phyloP scores from a whole-genome alignment of 2,113 vertebrate genomes.

The Charadrius vociferus region DNA sequence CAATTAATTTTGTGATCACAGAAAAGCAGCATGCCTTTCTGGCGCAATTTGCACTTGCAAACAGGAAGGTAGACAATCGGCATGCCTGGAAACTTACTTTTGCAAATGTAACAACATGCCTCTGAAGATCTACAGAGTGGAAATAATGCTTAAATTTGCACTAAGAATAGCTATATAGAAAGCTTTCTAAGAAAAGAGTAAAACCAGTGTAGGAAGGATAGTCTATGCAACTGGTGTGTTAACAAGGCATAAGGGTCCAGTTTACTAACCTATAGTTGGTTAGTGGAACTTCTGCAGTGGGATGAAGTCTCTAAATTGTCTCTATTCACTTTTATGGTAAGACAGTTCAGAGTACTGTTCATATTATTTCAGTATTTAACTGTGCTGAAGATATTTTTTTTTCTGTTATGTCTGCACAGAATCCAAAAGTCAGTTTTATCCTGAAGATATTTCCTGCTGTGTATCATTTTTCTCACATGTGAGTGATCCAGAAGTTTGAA shows the following conservation, averaged over 20 bases:
- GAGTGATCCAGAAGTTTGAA: not conserved
- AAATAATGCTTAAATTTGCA: not conserved
- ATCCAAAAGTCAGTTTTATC: not conserved
- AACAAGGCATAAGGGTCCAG: not conserved
- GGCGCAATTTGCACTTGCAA: not conserved
- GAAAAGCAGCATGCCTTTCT: not conserved
- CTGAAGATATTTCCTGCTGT: not conserved
- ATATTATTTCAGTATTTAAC: not conserved
- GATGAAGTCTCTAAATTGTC: not conserved
- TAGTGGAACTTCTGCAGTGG: not conserved
- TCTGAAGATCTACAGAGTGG: not conserved
- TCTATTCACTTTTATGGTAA: not conserved
- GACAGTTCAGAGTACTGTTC: not conserved
- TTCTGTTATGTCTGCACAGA: not conserved
- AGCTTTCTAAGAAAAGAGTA: not conserved
- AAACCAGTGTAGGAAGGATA: not conserved
- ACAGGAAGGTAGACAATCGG: not conserved
- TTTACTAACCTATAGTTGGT: not conserved
- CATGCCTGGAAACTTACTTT: not conserved
- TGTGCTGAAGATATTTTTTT: not conserved
- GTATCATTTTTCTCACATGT: not conserved
- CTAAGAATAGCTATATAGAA: not conserved
- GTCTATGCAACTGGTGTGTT: not conserved
- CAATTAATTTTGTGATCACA: not conserved
- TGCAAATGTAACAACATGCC: not conserved